Conservation (phyloP, 1,140 invertebrate genomes). For the Saccostrea echinata region DNA sequence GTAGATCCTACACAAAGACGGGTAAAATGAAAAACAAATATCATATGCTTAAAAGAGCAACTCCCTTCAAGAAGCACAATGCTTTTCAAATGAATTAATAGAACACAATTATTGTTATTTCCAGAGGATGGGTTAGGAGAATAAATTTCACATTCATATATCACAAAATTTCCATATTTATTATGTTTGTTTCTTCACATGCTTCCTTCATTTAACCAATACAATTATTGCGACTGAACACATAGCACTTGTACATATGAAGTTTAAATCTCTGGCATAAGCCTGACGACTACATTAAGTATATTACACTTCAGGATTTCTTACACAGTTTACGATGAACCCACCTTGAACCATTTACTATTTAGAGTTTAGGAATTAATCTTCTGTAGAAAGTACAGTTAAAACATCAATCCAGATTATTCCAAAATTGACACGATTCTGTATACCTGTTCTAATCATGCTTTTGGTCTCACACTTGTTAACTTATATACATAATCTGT, state of each 20-base stretch:
- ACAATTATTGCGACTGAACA: neutral
- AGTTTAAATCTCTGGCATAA: neutral
- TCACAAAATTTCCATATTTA: neutral
- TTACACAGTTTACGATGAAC: neutral
- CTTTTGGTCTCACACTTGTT: neutral
- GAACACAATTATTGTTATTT: conserved; percentile 13
- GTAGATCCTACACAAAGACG: neutral
- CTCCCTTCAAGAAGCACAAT: neutral
- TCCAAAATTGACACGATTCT: neutral
- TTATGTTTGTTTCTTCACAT: neutral
- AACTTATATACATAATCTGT: too few species aligned
- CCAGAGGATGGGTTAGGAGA: neutral
- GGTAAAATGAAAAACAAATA: neutral
- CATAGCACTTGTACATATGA: neutral
- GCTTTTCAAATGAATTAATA: conserved; percentile 23
- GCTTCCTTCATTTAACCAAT: neutral
- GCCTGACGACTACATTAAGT: neutral
- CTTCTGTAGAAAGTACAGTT: neutral
- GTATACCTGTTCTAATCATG: neutral
- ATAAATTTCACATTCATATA: neutral
- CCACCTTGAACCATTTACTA: neutral
- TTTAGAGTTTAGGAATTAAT: neutral
- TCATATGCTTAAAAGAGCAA: neutral
- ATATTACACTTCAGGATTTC: neutral
- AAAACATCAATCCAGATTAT: neutral